Evolutionary conservation across 2,888 invertebrate genomes (phyloP), one percentile per base, ranked within the genome.

Genomic region (Limnephilus rhombicus): DNA sequence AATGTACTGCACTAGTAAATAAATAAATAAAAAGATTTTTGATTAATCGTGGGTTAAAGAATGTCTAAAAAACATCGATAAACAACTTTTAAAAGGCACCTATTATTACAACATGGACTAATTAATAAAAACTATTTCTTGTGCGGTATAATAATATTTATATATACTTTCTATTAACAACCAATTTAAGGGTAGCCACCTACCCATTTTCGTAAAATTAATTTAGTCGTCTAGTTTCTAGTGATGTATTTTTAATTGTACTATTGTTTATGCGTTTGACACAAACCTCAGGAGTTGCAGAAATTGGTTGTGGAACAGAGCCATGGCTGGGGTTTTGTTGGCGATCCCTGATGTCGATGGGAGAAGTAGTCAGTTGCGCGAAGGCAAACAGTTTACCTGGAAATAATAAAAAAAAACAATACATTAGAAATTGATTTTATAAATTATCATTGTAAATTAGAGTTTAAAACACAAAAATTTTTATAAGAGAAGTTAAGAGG

Each of bases 221-320:
- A 53, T 18, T 53, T 45, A 45, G 7, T n/a, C 24, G 68, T 68
- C 68, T 68, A 68, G 24, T 18, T 68, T 68, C 68, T 68, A 68
- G 68, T n/a, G 5, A 24, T n/a, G 24, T 18, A 68, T 24, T 68
- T 11, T 49, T 49, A 49, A 15, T 49, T 49, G 49, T 49, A 49
- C 49, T 13, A 49, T 12, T 49, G 68, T 68, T 0, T 24, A 68
- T 68, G 18, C 18, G 68, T 68, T n/a, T 24, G 68, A 68, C 68
- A 68, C 68, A 68, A 68, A 68, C 68, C 68, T 68, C 68, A 68
- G n/a, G 68, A 68, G 68, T 68, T 68, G 68, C 24, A 68, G 68
- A 68, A 68, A 68, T 68, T 68, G 68, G 68, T 68, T 68, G 68
- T 68, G 68, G 68, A 68, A 68, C 68, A 68, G 68, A 68, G 68